Evolutionary conservation across 2,113 vertebrate genomes (phyloP), one percentile per base, ranked within the genome.

Genomic region (Cervus canadensis): DNA sequence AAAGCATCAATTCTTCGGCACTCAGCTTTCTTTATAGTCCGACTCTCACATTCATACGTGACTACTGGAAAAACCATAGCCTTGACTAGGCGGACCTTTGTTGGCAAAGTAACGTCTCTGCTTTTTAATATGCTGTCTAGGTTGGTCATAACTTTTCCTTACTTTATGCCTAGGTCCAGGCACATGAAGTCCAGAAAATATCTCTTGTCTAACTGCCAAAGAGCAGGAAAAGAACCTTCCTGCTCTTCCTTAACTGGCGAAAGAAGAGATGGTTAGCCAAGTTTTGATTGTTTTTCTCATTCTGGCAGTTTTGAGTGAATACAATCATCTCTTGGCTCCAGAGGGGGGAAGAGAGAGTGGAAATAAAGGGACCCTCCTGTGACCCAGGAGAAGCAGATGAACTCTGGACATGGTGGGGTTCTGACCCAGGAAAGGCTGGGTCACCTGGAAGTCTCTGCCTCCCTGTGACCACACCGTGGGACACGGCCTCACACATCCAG

Each of bases 1-100:
- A n/a, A n/a, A 67, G 16, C 33, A 9, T 67, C 62, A 19, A 2
- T n/a, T 67, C 33, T n/a, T 67, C 0, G 0, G 62, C 0, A 0
- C 7, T n/a, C 62, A 67, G 62, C 33, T 67, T 64, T 62, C 60
- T 7, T 33, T 64, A n/a, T 0, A 67, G 33, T n/a, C 16, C 62
- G 19, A n/a, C 3, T n/a, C 16, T 67, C 33, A 67, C 62, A 67
- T 67, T 8, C 62, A 67, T n/a, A n/a, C 0, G 5, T 67, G 62
- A 67, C 7, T 17, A 19, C 62, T 67, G 33, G 33, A 33, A 19
- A 19, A 67, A n/a, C 33, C 62, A 67, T 2, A 67, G 16, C 62
- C 16, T 10, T n/a, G 33, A n/a, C 62, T 67, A 67, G 33, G 5
- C 5, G 62, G 62, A 19, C 16, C 16, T 67, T 67, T 67, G 64